Evolutionary conservation across 2,113 vertebrate species (phyloP).

Genomic region (Merops nubicus): DNA sequence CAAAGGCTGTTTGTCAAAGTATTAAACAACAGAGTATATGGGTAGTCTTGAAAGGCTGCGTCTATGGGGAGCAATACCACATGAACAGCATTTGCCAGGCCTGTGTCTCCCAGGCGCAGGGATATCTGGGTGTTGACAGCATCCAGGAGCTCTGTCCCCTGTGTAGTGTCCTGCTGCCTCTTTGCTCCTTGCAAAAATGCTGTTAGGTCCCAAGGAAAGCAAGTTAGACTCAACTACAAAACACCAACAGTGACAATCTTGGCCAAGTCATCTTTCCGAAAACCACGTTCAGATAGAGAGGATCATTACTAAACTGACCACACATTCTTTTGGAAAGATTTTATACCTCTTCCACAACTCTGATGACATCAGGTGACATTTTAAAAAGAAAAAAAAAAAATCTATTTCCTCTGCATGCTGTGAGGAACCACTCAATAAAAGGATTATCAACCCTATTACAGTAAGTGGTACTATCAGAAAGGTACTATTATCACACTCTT

Average conservation of each 20-base stretch:
- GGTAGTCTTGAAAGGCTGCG: not conserved
- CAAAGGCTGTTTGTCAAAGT: rapidly evolving
- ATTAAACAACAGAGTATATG: not conserved
- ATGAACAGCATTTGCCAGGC: not conserved
- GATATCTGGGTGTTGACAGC: not conserved
- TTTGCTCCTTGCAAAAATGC: not conserved
- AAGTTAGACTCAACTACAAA: not conserved
- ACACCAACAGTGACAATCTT: not conserved
- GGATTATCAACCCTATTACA: not conserved
- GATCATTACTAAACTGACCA: not conserved
- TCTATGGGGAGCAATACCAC: not conserved
- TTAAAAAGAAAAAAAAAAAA: not conserved
- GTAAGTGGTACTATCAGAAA: constrained; percentile 15
- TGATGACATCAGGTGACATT: not conserved
- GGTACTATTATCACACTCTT: constrained; percentile 39
- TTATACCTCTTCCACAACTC: not conserved
- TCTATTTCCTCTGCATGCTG: not conserved
- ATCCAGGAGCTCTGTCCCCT: not conserved
- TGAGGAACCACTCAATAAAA: not conserved
- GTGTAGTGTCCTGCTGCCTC: not conserved
- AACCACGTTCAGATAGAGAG: not conserved
- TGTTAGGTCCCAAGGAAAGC: not conserved
- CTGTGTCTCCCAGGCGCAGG: not conserved
- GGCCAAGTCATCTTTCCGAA: not conserved
- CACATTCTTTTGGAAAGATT: not conserved